Percentiles rank a stretch among this genome's conserved stretches.
phyloP scores from a whole-genome alignment of 2,113 vertebrate species.

The Oncorhynchus masou region DNA sequence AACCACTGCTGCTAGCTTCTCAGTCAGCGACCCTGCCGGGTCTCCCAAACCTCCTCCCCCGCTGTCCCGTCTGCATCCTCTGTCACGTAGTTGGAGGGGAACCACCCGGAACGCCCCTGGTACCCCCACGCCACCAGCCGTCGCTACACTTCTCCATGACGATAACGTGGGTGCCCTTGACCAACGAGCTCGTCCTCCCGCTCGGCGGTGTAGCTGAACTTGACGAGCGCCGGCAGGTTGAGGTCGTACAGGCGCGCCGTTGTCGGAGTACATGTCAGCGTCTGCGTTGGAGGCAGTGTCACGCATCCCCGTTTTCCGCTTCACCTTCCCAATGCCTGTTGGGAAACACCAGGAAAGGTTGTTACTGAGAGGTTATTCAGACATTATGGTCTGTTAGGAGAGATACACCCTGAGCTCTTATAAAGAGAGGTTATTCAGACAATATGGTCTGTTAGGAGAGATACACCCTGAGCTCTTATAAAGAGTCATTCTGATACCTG shows the following conservation, averaged over 20 bases:
- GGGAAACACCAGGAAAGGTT: slow-evolving; percentile 4
- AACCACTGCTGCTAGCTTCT: slow-evolving; percentile 83
- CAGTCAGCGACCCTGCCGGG: slow-evolving; percentile 78
- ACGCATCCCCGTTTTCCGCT: slow-evolving; percentile 81
- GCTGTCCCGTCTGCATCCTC: slow-evolving; percentile 83
- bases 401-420: no score
- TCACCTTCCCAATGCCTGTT: slow-evolving; percentile 87
- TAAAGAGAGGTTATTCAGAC: no score
- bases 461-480: not conserved
- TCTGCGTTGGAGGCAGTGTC: slow-evolving; percentile 80
- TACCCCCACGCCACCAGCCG: slow-evolving; percentile 92
- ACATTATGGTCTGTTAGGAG: no score
- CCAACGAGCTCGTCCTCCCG: slow-evolving; percentile 87
- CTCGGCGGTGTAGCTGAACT: slow-evolving; percentile 88
- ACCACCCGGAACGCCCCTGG: slow-evolving; percentile 85
- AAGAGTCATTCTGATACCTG: not conserved
- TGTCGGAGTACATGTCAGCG: slow-evolving; percentile 78
- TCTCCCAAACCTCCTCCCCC: slow-evolving; percentile 72
- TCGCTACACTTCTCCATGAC: slow-evolving; percentile 95
- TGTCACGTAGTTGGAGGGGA: slow-evolving; percentile 90
- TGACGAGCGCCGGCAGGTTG: slow-evolving; percentile 86
- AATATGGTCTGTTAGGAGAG: not conserved
- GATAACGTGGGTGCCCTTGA: slow-evolving; percentile 86
- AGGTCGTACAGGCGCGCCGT: slow-evolving; percentile 86
- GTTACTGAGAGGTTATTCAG: not conserved